A percentile compares a stretch with the other conserved stretches of the same genome.
Evolutionary conservation across 2,797 vertebrate species (phyloP).

Genomic region (Apodemus agrarius): DNA sequence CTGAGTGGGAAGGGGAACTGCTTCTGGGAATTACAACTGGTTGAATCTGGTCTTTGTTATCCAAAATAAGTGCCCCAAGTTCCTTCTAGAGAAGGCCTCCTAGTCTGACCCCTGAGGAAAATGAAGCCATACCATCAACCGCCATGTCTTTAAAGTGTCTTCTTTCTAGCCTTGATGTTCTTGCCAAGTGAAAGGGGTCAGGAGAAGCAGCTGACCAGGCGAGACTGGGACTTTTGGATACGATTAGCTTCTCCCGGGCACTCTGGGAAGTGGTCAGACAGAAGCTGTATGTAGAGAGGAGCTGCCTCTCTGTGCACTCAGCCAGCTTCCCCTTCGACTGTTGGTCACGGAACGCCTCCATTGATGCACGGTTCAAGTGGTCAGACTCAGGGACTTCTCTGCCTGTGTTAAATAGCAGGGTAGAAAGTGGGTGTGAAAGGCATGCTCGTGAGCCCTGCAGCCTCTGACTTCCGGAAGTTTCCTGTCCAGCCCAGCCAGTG

Average conservation of each 20-base stretch:
- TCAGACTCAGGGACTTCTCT: no score
- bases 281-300: no score
- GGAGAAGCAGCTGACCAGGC: neutral
- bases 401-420: neutral
- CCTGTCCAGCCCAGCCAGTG: neutral
- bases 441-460: neutral
- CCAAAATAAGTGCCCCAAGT: neutral
- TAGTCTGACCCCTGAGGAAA: neutral
- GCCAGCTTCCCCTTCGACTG: neutral
- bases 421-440: neutral
- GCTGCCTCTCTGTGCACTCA: no score
- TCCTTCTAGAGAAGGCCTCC: neutral
- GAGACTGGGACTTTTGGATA: neutral
- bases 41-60: neutral
- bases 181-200: neutral
- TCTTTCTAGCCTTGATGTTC: neutral
- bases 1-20: neutral
- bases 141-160: neutral
- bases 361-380: rapidly evolving
- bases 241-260: neutral
- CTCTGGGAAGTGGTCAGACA: neutral
- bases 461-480: neutral
- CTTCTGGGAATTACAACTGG: neutral
- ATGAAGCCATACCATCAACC: neutral
- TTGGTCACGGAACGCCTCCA: neutral